Base-by-base conservation (phyloP, 1,140 invertebrate genomes). In the Theocolax elegans region DNA sequence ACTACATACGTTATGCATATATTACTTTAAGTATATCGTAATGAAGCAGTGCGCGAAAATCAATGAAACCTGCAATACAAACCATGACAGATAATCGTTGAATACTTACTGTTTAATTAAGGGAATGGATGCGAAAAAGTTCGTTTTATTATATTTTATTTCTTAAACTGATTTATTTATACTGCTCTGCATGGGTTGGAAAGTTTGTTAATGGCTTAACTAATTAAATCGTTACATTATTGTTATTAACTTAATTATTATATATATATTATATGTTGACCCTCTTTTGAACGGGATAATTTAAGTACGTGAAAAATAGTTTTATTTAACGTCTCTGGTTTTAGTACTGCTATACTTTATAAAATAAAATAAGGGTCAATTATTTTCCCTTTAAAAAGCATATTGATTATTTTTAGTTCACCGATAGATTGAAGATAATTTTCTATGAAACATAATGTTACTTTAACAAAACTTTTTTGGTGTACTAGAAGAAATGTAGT, bases 201-300 rank as follows among this genome's bases (percentile, higher is more conserved):
- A 7, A 35, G 0, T 63, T 49, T 49, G 48, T 68, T 60, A 44
- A 58, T 67, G 35, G 42, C 63, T 58, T 19, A 64, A 19, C 58
- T 63, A 67, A 35, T 71, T 66, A 27, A 38, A 42, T 58, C 46
- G 27, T 71, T 54, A 63, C 15, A n/a, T 35, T 10, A 35, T 56
- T 35, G 44, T 31, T 54, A 49, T 56, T 53, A 4, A 3, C 21
- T 66, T 46, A 1, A 62, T 62, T 48, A 60, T 21, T 44, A 27
- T n/a, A 60, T 6, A 10, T 35, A 6, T 35, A 10, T 35, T 35
- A 35, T 35, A 63, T 49, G 59, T 62, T 48, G 44, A 46, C 2
- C 31, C 31, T 46, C 48, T 25, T 60, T 15, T 60, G 35, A 12
- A 60, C 42, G 38, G 29, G 38, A 48, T 46, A 15, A 42, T 27